Conservation (phyloP, 2,888 invertebrate species). For the Melanophora roralis region DNA sequence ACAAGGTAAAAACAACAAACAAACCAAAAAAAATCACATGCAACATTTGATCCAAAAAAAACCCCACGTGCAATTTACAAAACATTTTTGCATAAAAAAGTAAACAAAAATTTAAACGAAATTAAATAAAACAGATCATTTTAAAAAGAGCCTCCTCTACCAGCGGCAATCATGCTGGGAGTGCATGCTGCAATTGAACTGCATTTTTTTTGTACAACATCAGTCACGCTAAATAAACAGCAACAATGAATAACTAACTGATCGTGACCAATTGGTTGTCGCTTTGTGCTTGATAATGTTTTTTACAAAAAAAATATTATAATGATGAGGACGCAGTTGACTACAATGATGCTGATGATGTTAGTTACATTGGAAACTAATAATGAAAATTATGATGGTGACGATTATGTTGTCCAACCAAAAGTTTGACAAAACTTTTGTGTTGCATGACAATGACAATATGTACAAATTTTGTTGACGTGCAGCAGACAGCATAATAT, state of each 20-base stretch:
- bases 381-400: conserved; percentile 2
- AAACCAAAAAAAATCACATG: too few species aligned
- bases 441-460: conserved; percentile 35
- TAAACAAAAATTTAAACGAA: neutral
- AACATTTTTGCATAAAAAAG: conserved; percentile 23
- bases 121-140: conserved; percentile 52
- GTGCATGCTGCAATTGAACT: conserved; percentile 50
- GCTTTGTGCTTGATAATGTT: conserved; percentile 41
- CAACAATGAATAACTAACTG: conserved; percentile 60
- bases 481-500: conserved; percentile 22
- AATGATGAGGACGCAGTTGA: too few species aligned
- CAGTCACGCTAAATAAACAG: conserved; percentile 58
- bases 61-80: conserved; percentile 53
- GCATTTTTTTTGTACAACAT: conserved; percentile 29
- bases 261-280: conserved; percentile 63
- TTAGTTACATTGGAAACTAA: neutral
- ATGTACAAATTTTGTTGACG: conserved; percentile 26
- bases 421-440: neutral
- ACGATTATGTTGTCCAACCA: too few species aligned
- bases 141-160: conserved; percentile 24
- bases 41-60: conserved; percentile 20
- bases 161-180: conserved; percentile 22
- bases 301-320: neutral
- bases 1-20: neutral
- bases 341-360: neutral